Conservation (phyloP, 2,797 vertebrate species). For the Molossus molossus region DNA sequence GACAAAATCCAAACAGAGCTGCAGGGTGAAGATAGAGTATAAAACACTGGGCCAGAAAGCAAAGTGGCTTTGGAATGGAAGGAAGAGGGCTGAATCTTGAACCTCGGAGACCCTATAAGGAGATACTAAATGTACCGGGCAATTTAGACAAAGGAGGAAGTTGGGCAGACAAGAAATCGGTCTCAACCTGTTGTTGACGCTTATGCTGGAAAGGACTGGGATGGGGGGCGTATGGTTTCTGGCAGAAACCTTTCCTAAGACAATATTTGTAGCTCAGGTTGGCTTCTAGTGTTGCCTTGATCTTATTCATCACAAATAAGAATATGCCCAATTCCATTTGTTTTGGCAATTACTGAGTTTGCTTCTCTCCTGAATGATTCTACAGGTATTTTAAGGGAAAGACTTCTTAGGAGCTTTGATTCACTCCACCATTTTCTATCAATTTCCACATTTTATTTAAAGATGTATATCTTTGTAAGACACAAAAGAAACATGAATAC, state of each 20-base stretch:
- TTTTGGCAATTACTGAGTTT: neutral
- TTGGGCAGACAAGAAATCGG: neutral
- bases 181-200: neutral
- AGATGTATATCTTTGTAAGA: neutral
- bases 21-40: neutral
- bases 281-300: neutral
- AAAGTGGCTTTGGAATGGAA: neutral
- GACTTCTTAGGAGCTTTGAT: slow-evolving; percentile 22
- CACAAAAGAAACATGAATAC: neutral
- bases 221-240: neutral
- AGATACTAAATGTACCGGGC: neutral
- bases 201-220: neutral
- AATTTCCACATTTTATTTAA: slow-evolving; percentile 53
- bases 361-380: slow-evolving; percentile 18
- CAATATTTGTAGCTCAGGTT: slow-evolving; percentile 6
- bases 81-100: neutral
- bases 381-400: neutral
- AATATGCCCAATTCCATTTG: neutral
- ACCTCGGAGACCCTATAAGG: neutral
- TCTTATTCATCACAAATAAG: neutral
- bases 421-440: neutral
- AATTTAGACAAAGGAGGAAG: slow-evolving; percentile 7
- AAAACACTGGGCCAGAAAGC: neutral
- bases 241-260: slow-evolving; percentile 9
- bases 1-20: neutral